phyloP scores from a whole-genome alignment of 1,140 invertebrate species.

The Danaus plexippus region DNA sequence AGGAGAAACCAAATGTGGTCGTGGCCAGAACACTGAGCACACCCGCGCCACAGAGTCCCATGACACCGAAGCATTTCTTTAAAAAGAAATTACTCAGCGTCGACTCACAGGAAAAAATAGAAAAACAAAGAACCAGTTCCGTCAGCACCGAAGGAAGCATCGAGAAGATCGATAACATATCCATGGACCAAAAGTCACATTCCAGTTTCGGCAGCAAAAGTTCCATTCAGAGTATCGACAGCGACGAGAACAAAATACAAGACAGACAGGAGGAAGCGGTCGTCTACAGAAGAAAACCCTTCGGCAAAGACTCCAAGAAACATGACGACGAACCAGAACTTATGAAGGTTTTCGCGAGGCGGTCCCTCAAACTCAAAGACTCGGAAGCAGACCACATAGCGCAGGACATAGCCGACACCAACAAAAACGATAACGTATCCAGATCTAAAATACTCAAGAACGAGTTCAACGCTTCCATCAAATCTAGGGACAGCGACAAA shows the following conservation, averaged over 20 bases:
- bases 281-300: slow-evolving; percentile 59
- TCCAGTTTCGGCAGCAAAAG: slow-evolving; percentile 68
- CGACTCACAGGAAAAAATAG: slow-evolving; percentile 47
- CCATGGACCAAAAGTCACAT: slow-evolving; percentile 63
- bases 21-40: slow-evolving; percentile 26
- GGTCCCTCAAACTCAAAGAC: slow-evolving; percentile 83
- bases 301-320: slow-evolving; percentile 51
- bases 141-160: slow-evolving; percentile 58
- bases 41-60: slow-evolving; percentile 43
- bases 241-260: slow-evolving; percentile 51
- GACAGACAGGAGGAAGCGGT: slow-evolving; percentile 58
- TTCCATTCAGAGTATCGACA: slow-evolving; percentile 71
- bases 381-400: slow-evolving; percentile 73
- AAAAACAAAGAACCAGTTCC: slow-evolving; percentile 57
- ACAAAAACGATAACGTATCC: slow-evolving; percentile 38
- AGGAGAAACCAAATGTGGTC: slow-evolving; percentile 33
- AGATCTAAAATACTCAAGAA: slow-evolving; percentile 54
- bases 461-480: slow-evolving; percentile 67
- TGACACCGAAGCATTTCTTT: slow-evolving; percentile 55
- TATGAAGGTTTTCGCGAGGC: slow-evolving; percentile 84
- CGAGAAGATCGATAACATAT: slow-evolving; percentile 64
- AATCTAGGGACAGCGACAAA: slow-evolving; percentile 78
- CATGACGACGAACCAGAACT: slow-evolving; percentile 82
- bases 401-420: slow-evolving; percentile 68
- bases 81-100: slow-evolving; percentile 57